These are phyloP conservation scores for Lamellibrachia columna DNA, from an alignment of 2,888 invertebrate species.

Conservation along the genomic window DNA sequence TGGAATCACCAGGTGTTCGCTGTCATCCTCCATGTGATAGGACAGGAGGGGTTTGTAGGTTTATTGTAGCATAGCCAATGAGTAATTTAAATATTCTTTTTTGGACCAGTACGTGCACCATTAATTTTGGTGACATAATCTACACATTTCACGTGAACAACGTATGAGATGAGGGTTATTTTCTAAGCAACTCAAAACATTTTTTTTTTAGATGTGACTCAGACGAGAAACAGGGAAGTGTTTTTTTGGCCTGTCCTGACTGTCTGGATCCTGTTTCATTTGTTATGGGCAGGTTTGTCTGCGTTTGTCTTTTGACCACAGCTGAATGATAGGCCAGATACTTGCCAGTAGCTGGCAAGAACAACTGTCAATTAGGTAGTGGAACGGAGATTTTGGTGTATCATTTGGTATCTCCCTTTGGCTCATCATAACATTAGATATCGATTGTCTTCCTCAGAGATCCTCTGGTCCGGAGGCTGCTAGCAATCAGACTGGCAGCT, in stretches of 20 bases:
- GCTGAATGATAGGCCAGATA: background rate
- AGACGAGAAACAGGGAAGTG: background rate
- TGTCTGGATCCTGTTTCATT: background rate
- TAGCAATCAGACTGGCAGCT: background rate
- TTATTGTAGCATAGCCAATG: no score
- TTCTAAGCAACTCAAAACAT: background rate
- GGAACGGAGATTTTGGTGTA: background rate
- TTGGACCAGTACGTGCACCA: background rate
- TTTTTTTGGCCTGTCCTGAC: background rate
- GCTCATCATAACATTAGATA: constrained; percentile 16
- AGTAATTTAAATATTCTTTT: no score
- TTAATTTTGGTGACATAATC: background rate
- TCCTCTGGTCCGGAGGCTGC: background rate
- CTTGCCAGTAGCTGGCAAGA: background rate
- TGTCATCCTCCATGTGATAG: no score
- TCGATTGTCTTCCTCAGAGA: background rate
- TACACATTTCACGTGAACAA: background rate
- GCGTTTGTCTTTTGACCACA: background rate
- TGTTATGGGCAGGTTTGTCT: background rate
- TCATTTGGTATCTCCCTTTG: constrained; percentile 8
- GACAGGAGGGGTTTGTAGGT: no score
- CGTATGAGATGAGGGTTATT: background rate
- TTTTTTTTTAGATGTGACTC: background rate
- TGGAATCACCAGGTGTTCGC: no score
- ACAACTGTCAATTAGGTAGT: background rate